phyloP scores from a whole-genome alignment of 2,888 invertebrate genomes.

The Aethes cnicana region DNA sequence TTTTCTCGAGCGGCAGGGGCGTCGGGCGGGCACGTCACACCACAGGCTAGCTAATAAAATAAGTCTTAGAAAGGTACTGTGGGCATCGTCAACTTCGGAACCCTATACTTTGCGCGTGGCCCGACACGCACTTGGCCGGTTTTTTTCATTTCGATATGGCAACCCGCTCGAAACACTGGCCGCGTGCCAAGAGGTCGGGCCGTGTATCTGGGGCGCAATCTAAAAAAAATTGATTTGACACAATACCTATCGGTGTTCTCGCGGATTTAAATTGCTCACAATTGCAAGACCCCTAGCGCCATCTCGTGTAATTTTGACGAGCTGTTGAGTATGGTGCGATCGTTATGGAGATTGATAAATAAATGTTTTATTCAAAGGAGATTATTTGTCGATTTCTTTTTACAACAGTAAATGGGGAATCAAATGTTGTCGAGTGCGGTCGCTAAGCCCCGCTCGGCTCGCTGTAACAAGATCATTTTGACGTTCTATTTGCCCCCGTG shows the following conservation, averaged over 20 bases:
- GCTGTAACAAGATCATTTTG: slow-evolving; percentile 40
- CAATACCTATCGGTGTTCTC: slow-evolving; percentile 46
- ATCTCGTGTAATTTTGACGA: slow-evolving; percentile 23
- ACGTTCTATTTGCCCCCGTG: slow-evolving; percentile 42
- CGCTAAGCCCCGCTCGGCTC: slow-evolving; percentile 9
- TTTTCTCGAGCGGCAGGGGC: too few species aligned
- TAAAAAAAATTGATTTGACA: slow-evolving; percentile 73
- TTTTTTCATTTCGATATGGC: slow-evolving; percentile 48
- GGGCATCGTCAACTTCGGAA: too few species aligned
- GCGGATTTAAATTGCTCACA: slow-evolving; percentile 20
- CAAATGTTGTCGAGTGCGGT: background rate
- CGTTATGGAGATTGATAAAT: too few species aligned
- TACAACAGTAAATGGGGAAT: too few species aligned
- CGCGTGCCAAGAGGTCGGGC: slow-evolving; percentile 59
- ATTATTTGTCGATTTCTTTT: too few species aligned
- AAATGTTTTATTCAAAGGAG: too few species aligned
- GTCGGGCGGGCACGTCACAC: too few species aligned
- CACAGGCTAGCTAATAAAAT: too few species aligned
- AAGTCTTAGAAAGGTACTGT: too few species aligned
- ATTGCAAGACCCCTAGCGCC: slow-evolving; percentile 28
- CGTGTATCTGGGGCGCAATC: slow-evolving; percentile 65
- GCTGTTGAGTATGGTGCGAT: slow-evolving; percentile 10
- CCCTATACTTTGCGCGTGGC: too few species aligned
- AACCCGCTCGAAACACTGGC: slow-evolving; percentile 64
- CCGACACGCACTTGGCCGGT: too few species aligned